These are phyloP conservation scores for Tauraco erythrolophus DNA, from an alignment of 2,113 vertebrate species.

Conservation along the genomic window DNA sequence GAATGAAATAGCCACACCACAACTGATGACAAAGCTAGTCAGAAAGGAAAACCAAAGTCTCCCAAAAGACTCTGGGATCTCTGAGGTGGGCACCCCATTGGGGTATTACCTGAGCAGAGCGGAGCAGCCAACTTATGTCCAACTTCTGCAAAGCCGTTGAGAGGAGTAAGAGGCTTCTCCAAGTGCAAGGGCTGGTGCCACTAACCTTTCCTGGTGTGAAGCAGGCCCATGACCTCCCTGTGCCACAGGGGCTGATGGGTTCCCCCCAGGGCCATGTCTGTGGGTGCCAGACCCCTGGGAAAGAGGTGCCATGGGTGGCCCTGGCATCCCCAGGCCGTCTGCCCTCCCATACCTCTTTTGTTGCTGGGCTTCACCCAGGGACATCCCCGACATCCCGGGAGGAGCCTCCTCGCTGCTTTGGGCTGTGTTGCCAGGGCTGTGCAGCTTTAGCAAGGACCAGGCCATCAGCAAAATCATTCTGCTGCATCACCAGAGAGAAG, in stretches of 20 bases:
- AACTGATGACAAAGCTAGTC: neutral
- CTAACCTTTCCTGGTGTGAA: neutral
- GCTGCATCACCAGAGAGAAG: accelerated
- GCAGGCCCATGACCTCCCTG: accelerated
- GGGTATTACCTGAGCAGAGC: neutral
- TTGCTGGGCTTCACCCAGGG: neutral
- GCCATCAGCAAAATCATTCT: accelerated
- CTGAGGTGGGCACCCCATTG: neutral
- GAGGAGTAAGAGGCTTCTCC: neutral
- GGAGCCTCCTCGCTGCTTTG: neutral
- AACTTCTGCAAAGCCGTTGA: neutral
- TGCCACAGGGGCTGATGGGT: neutral
- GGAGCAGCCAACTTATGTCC: neutral
- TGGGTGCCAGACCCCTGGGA: neutral
- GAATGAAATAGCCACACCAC: neutral
- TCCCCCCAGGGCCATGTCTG: neutral
- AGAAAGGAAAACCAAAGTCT: neutral
- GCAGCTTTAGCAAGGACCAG: neutral
- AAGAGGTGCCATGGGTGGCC: neutral
- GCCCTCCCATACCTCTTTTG: accelerated
- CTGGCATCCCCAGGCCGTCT: neutral
- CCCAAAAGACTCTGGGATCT: neutral
- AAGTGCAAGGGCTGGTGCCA: neutral
- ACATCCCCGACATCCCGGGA: accelerated
- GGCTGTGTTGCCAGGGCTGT: neutral